Percentiles rank a stretch among this genome's conserved stretches.
phyloP scores from a whole-genome alignment of 2,113 vertebrate genomes.

The Psittacula cyanocephala region DNA sequence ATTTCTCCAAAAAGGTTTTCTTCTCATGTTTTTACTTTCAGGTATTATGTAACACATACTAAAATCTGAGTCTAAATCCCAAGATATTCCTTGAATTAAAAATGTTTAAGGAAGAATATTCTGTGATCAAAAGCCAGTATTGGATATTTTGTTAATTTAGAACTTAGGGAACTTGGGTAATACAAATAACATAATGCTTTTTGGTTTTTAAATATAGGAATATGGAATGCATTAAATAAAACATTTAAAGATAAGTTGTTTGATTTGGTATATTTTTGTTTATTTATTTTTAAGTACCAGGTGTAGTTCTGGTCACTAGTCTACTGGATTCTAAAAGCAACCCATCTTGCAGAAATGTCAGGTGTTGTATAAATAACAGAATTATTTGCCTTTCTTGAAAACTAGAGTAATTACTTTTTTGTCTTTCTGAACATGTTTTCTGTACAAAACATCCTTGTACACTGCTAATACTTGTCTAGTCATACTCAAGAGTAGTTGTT shows the following conservation, averaged over 20 bases:
- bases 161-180: neutral
- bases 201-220: neutral
- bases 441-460: neutral
- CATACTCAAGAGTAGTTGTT: neutral
- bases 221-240: neutral
- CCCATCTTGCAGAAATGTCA: neutral
- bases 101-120: neutral
- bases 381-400: neutral
- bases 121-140: neutral
- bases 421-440: neutral
- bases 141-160: neutral
- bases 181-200: neutral
- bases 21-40: neutral
- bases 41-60: neutral
- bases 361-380: neutral
- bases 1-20: neutral
- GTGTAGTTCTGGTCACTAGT: neutral
- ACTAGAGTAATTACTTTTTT: neutral
- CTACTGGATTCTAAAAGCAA: neutral
- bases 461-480: neutral
- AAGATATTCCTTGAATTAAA: neutral
- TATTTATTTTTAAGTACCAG: neutral
- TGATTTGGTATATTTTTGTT: fast-evolving
- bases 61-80: neutral
- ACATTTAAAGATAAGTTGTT: neutral